Conservation (phyloP, 2,797 vertebrate species). For the Schizopygopsis malacanthus region DNA sequence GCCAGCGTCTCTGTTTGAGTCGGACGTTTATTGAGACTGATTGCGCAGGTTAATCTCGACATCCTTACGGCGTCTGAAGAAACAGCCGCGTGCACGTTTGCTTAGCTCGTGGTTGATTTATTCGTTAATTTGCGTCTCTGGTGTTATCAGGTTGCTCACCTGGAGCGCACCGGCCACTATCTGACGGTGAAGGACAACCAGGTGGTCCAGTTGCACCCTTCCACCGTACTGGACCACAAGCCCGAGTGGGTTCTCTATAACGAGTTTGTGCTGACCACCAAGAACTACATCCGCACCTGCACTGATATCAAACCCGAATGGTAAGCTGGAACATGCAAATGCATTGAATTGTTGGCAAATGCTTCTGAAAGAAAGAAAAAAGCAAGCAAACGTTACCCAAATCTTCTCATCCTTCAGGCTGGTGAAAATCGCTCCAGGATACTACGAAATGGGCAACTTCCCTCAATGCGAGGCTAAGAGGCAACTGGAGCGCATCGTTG, state of each 20-base stretch:
- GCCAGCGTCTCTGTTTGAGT: slow-evolving; percentile 75
- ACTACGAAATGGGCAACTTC: slow-evolving; percentile 98
- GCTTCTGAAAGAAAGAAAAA: background rate
- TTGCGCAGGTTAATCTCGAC: slow-evolving; percentile 76
- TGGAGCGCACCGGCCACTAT: slow-evolving; percentile 98
- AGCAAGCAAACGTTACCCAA: background rate
- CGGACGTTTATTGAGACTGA: slow-evolving; percentile 79
- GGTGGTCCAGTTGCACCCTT: slow-evolving; percentile 97
- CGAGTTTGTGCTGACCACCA: slow-evolving; percentile 98
- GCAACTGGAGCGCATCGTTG: slow-evolving; percentile 95
- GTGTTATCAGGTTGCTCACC: slow-evolving; percentile 88
- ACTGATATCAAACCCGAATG: slow-evolving; percentile 98
- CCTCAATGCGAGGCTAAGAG: slow-evolving; percentile 97
- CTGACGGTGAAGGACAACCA: slow-evolving; percentile 99
- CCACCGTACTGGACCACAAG: slow-evolving; percentile 97
- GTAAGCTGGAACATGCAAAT: slow-evolving; percentile 74
- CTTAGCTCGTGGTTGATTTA: slow-evolving; percentile 53
- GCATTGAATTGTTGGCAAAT: background rate
- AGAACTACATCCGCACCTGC: slow-evolving; percentile 98
- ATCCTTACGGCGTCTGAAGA: slow-evolving; percentile 50
- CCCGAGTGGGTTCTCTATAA: slow-evolving; percentile 99
- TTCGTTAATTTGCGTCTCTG: slow-evolving; percentile 53
- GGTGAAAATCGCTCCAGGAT: slow-evolving; percentile 95
- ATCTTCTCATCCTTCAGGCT: slow-evolving; percentile 81
- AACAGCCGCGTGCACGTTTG: slow-evolving; percentile 11